Evolutionary conservation across 2,113 vertebrate genomes (phyloP), one percentile per base, ranked within the genome.

Genomic region (Oreocharis arfaki): DNA sequence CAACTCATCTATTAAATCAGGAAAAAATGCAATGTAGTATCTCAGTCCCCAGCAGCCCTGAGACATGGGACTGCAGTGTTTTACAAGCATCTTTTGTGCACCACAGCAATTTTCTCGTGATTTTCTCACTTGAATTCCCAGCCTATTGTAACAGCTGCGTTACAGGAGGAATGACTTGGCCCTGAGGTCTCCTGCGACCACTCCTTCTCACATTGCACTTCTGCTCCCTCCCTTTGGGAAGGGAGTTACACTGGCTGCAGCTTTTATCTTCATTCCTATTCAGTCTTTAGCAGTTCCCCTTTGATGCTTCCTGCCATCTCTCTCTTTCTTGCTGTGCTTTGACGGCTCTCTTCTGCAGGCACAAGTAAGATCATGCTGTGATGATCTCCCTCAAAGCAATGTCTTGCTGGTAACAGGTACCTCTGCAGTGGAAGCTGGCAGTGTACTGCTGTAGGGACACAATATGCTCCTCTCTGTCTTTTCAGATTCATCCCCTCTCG

Each of bases 191-290:
- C 74, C 64, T 53, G 67, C 67, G 85, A 77, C 91, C 79, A 89
- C 86, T 92, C 75, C 94, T 84, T 56, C 89, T 89, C 89, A 85
- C 80, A 70, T 26, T 90, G 90, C 94, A 94, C 93, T 96, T 89
- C 64, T 93, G 90, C 78, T 69, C 85, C 60, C 76, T 95, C 86
- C 53, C 75, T 91, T 96, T 93, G 87, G 71, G 94, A 88, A 91
- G 56, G 65, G 88, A 95, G 75, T 94, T 89, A 88, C 53, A 53
- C 86, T 75, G 91, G 87, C 76, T 93, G 87, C 73, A 93, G 95
- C 88, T 96, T 96, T 96, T 94, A 92, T 97, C 94, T 97, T 91
- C 83, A 71, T 96, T 95, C 79, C 88, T 84, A 88, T 96, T 95
- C 95, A 95, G 60, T 91, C 60, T 80, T 94, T 55, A 88, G 83